Percentiles rank a stretch among this genome's conserved stretches.
phyloP scores from a whole-genome alignment of 2,888 invertebrate species.

The Liposcelis brunnea region DNA sequence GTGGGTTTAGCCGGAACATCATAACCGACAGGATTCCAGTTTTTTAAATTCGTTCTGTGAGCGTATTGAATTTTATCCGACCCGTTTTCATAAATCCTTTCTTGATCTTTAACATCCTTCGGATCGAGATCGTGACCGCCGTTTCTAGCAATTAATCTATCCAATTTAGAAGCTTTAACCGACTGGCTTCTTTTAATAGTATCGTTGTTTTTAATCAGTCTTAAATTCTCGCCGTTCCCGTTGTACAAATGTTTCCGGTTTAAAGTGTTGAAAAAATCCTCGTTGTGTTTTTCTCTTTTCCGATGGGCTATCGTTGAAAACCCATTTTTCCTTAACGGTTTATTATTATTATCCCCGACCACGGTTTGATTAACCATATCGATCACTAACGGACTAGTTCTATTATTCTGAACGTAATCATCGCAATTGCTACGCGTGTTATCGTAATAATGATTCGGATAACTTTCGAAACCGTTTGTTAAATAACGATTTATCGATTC shows the following conservation, averaged over 20 bases:
- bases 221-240: too few relatives aligned
- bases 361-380: not conserved
- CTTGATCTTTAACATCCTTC: too few relatives aligned
- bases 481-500: slow-evolving; percentile 1
- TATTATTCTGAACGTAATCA: too few relatives aligned
- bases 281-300: too few relatives aligned
- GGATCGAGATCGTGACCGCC: slow-evolving; percentile 8
- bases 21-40: not conserved
- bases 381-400: not conserved
- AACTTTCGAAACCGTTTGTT: not conserved
- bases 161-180: not conserved
- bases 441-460: not conserved
- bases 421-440: not conserved
- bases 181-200: slow-evolving; percentile 3
- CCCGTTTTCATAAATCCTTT: slow-evolving; percentile 1
- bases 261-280: too few relatives aligned
- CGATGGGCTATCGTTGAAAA: not conserved
- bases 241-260: not conserved
- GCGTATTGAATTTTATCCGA: too few relatives aligned
- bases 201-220: not conserved
- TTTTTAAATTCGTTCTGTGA: too few relatives aligned
- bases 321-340: not conserved
- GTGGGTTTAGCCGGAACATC: not conserved
- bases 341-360: too few relatives aligned
- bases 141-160: slow-evolving; percentile 3